Evolutionary conservation across 1,140 invertebrate genomes (phyloP).

Genomic region (Drosophila nebulosa): DNA sequence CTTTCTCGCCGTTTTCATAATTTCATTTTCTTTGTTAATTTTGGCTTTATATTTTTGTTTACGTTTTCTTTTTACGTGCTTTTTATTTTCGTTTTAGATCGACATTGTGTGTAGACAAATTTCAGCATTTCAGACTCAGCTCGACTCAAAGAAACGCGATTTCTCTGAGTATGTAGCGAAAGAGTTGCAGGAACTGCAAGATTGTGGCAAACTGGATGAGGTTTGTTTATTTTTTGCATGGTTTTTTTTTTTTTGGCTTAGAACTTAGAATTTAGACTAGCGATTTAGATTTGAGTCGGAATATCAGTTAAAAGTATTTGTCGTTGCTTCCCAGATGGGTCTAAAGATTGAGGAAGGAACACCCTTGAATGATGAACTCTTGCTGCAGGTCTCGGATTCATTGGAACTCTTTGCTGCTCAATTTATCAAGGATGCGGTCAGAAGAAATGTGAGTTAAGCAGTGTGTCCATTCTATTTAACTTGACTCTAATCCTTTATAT

Average conservation of each 20-base stretch:
- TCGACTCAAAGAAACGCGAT: slow-evolving; percentile 82
- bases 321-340: slow-evolving; percentile 52
- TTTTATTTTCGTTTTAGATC: slow-evolving; percentile 82
- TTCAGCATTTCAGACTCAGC: slow-evolving; percentile 81
- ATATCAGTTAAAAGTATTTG: neutral
- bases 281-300: neutral
- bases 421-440: slow-evolving; percentile 76
- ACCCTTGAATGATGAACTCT: slow-evolving; percentile 69
- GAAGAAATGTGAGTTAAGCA: slow-evolving; percentile 59
- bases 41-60: slow-evolving; percentile 53
- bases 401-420: slow-evolving; percentile 69
- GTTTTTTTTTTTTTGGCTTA: slow-evolving; percentile 23
- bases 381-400: slow-evolving; percentile 70
- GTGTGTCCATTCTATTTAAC: neutral
- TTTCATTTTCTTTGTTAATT: slow-evolving; percentile 57
- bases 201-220: slow-evolving; percentile 82
- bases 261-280: slow-evolving; percentile 21
- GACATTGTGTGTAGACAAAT: slow-evolving; percentile 83
- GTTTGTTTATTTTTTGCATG: slow-evolving; percentile 72
- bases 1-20: slow-evolving; percentile 9
- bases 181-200: slow-evolving; percentile 82
- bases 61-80: slow-evolving; percentile 70
- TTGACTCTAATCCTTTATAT: neutral
- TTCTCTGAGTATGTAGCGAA: slow-evolving; percentile 82
- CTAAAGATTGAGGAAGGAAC: slow-evolving; percentile 71